These are phyloP conservation scores for Leptogaster cylindrica DNA, from an alignment of 2,888 invertebrate species.

Conservation along the genomic window DNA sequence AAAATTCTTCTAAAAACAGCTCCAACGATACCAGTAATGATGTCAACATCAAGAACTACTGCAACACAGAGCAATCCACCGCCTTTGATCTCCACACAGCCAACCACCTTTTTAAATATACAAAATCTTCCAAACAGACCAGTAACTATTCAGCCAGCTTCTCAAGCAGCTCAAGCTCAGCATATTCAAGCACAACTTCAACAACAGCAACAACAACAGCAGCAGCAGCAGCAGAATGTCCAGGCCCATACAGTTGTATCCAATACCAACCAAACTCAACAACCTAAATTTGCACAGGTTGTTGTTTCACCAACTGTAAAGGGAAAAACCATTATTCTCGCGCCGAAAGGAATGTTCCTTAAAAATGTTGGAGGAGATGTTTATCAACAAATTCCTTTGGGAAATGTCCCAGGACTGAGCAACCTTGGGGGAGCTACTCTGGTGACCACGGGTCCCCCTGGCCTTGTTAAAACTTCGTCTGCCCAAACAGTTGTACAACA, in stretches of 20 bases:
- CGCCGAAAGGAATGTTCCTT: constrained; percentile 60
- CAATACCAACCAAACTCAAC: constrained; percentile 59
- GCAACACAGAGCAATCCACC: constrained; percentile 57
- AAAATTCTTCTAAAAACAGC: constrained; percentile 62
- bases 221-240: constrained; percentile 48
- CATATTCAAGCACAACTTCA: constrained; percentile 60
- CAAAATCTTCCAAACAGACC: constrained; percentile 60
- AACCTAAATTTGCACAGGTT: constrained; percentile 61
- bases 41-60: constrained; percentile 50
- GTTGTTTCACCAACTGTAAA: constrained; percentile 59
- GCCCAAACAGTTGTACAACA: constrained; percentile 54
- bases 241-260: constrained; percentile 60
- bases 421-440: constrained; percentile 52
- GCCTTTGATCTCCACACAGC: constrained; percentile 59
- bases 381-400: constrained; percentile 62
- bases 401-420: constrained; percentile 57
- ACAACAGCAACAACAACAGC: constrained; percentile 53
- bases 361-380: constrained; percentile 61
- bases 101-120: constrained; percentile 56
- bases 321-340: constrained; percentile 60
- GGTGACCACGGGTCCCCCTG: constrained; percentile 57
- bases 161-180: constrained; percentile 60
- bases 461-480: constrained; percentile 57
- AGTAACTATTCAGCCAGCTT: constrained; percentile 61
- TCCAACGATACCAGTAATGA: constrained; percentile 58